Evolutionary conservation across 2,888 invertebrate genomes (phyloP), one percentile per base, ranked within the genome.

Genomic region (Hydrotaea diabolus): DNA sequence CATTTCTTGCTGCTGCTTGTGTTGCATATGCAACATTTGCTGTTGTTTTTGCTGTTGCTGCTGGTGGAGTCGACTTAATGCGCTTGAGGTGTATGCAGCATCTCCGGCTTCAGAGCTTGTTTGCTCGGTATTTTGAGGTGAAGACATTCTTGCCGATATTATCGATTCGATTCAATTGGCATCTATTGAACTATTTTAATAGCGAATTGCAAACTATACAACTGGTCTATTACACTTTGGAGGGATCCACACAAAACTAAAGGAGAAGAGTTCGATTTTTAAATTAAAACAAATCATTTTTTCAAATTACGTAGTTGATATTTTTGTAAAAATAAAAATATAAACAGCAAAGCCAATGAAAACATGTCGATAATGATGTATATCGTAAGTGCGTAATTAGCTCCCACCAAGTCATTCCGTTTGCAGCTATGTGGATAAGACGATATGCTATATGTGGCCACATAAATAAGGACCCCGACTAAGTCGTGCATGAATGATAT

Each of bases 181-280:
- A 31, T 31, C 31, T 31, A 21, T 57, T 57, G 57, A 21, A 59
- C 5, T 59, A 26, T 26, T 59, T 11, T 26, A 59, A 59, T 8
- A 11, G 21, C 21, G 21, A 66, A n/a, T 1, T 23, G 7, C 13
- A 59, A 36, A 26, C n/a, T n/a, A n/a, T 8, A 43, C 11, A 49
- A n/a, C 2, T 62, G 59, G 59, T 31, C 31, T 62, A 62, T 62
- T 19, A 15, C 71, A 64, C 17, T n/a, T 26, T 2, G 64, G 23
- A 31, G 36, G 77, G 66, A 81, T 43, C 84, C 81, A 74, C 53
- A 77, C 69, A 82, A 85, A 85, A 85, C 81, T 79, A 17, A 15
- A 11, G 8, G 21, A 19, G 4, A 19, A n/a, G 64, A 23, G 13
- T 53, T 19, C 2, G 19, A 19, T 39, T 11, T 72, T 36, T 46